Base-by-base conservation (phyloP, 2,888 invertebrate genomes). In the Teinopalpus imperialis region DNA sequence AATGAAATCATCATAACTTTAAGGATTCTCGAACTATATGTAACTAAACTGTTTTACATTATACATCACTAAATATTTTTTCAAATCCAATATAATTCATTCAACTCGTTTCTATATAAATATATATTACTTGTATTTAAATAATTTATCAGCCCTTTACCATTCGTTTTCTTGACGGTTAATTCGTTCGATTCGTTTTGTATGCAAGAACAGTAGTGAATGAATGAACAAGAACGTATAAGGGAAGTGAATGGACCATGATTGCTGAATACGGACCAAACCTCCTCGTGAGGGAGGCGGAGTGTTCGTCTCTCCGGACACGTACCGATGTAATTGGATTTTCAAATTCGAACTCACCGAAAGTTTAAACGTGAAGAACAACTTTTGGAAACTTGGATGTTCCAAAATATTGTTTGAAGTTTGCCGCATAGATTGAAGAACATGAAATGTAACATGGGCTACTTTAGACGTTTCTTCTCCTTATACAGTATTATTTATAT, bases 291-390 rank as follows among this genome's bases (percentile, higher is more conserved):
- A 9, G 5, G 7, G 12, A 2, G 21, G 12, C 14, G 36, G 12
- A 10, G 35, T 20, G 20, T 13, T 29, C 35, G 3, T 34, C 21
- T 31, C 10, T 14, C 30, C 43, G 36, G 21, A 36, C 43, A 43
- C 43, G 36, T 43, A 21, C 27, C 30, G 7, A 16, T 30, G 30
- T 43, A 43, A 43, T 43, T 43, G 29, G 43, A 36, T 43, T 43
- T 43, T 43, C 43, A 24, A 43, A 36, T 36, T 30, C 36, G 30
- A 30, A 36, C 10, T 21, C 29, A 10, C 23, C 4, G 30, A 30
- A 43, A 43, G 36, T 43, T 43, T 20, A 5, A n/a, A 16, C 36
- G 9, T 12, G 43, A 43, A 36, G n/a, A 9, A 27, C 35, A 34
- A 40, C 30, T 31, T 30, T 21, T 8, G 14, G 13, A 14, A 21